phyloP scores from a whole-genome alignment of 2,888 invertebrate genomes.

The Meloe dianella region DNA sequence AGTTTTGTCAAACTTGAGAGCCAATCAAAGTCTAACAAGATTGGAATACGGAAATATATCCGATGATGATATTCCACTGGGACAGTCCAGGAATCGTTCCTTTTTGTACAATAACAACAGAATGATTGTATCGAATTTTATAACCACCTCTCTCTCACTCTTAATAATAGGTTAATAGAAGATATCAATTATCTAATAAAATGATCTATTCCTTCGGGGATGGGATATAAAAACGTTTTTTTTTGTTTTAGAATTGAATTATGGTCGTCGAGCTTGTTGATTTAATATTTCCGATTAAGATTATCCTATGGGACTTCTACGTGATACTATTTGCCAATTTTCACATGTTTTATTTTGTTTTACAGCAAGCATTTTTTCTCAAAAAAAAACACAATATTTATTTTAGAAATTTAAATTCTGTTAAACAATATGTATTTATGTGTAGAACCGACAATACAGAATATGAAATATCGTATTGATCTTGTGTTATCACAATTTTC shows the following conservation, averaged over 20 bases:
- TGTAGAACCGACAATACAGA: neutral
- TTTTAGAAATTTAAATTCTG: neutral
- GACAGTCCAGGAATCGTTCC: neutral
- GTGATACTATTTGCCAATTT: constrained; percentile 2
- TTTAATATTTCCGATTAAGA: neutral
- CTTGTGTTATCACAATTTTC: neutral
- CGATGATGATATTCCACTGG: neutral
- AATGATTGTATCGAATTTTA: neutral
- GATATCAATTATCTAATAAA: neutral
- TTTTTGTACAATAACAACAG: neutral
- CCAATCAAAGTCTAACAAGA: neutral
- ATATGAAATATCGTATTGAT: constrained; percentile 7
- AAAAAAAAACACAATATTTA: neutral
- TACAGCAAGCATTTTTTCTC: too few relatives aligned
- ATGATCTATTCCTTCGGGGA: neutral
- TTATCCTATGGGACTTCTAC: neutral
- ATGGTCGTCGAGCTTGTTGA: neutral
- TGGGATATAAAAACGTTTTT: neutral
- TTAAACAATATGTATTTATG: neutral
- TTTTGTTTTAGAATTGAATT: neutral
- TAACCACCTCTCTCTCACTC: too few relatives aligned
- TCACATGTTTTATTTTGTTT: neutral
- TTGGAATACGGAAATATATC: neutral
- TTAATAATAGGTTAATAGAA: neutral
- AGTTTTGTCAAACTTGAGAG: neutral